Percentiles rank a stretch among this genome's conserved stretches.
Evolutionary conservation across 2,888 invertebrate genomes (phyloP).

Genomic region (Drosophila kanekoi): DNA sequence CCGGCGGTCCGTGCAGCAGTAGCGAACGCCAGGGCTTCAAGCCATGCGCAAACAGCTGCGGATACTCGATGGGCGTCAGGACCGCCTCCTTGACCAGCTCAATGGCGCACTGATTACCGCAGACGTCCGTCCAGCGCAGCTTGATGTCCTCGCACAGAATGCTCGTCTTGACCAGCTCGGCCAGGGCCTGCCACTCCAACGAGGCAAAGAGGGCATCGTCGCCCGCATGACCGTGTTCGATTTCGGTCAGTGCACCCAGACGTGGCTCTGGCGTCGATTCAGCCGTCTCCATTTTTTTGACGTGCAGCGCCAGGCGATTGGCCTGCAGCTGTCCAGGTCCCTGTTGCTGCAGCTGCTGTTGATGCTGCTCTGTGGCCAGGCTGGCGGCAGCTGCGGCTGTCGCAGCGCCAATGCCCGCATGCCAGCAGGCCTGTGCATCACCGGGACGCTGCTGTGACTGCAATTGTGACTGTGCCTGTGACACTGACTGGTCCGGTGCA

Average conservation of each 20-base stretch:
- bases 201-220: slow-evolving; percentile 70
- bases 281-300: slow-evolving; percentile 68
- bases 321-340: slow-evolving; percentile 38
- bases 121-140: slow-evolving; percentile 92
- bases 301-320: slow-evolving; percentile 66
- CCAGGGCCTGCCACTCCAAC: slow-evolving; percentile 81
- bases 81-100: slow-evolving; percentile 93
- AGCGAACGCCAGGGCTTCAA: slow-evolving; percentile 94
- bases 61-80: slow-evolving; percentile 91
- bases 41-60: slow-evolving; percentile 89
- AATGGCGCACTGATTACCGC: slow-evolving; percentile 91
- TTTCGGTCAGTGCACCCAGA: slow-evolving; percentile 57
- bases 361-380: slow-evolving; percentile 27
- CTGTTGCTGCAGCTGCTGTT: slow-evolving; percentile 18
- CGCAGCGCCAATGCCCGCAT: slow-evolving; percentile 56
- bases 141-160: slow-evolving; percentile 86
- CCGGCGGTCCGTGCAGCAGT: slow-evolving; percentile 87
- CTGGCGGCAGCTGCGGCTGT: slow-evolving; percentile 42
- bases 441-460: slow-evolving; percentile 22
- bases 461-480: background rate
- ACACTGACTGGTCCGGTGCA: slow-evolving; percentile 1
- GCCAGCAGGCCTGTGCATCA: slow-evolving; percentile 55
- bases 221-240: slow-evolving; percentile 70
- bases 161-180: slow-evolving; percentile 85
- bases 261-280: slow-evolving; percentile 25